phyloP scores from a whole-genome alignment of 92 coral and sea anemone genomes.

The Porites divaricata region DNA sequence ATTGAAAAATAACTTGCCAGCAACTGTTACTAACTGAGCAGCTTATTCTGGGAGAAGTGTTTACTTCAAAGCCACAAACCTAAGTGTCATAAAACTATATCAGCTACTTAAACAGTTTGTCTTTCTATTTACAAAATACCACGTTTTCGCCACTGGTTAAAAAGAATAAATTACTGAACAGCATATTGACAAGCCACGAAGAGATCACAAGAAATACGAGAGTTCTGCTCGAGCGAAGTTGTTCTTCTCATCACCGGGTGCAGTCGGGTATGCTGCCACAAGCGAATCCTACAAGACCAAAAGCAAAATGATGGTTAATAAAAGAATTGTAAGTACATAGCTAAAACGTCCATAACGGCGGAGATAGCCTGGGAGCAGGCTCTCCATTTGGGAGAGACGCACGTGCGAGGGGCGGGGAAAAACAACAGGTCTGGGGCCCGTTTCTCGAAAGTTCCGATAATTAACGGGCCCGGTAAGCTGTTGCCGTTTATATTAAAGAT shows the following conservation, averaged over 20 bases:
- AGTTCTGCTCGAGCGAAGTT: slow-evolving; percentile 82
- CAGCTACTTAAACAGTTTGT: neutral
- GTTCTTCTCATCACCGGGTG: slow-evolving; percentile 87
- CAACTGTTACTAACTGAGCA: no score
- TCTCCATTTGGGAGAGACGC: no score
- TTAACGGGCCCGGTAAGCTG: no score
- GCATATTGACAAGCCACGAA: neutral
- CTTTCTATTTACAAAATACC: slow-evolving; percentile 19
- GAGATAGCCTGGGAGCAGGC: neutral
- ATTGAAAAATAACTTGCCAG: no score
- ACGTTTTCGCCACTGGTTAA: slow-evolving; percentile 8
- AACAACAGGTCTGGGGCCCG: no score
- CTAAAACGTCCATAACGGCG: neutral
- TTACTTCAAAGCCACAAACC: no score
- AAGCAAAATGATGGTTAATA: neutral
- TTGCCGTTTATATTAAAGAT: no score
- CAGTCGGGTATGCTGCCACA: slow-evolving; percentile 95
- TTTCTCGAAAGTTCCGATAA: no score
- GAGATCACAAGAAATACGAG: slow-evolving; percentile 73
- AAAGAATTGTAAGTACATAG: neutral
- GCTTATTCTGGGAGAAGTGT: no score
- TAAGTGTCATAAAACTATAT: no score
- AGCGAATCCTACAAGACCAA: slow-evolving; percentile 82
- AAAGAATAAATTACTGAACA: slow-evolving; percentile 10
- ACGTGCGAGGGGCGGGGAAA: no score